phyloP scores from a whole-genome alignment of 2,888 invertebrate species.

The Leptothorax acervorum region DNA sequence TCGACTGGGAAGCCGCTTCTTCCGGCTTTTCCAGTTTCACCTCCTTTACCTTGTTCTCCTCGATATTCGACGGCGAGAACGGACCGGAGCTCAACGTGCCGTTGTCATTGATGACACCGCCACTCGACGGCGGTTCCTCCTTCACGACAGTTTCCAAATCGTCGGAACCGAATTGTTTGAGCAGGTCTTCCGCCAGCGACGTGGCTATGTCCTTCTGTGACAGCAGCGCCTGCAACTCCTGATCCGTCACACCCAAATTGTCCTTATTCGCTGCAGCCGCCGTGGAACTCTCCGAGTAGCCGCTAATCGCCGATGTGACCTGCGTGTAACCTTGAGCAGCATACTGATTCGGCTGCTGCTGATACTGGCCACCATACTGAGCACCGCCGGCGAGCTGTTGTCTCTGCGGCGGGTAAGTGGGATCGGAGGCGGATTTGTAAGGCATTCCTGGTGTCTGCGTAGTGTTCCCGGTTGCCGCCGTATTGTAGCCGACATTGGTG shows the following conservation, averaged over 20 bases:
- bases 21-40: slow-evolving; percentile 83
- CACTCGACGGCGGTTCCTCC: slow-evolving; percentile 77
- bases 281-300: slow-evolving; percentile 82
- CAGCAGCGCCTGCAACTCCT: slow-evolving; percentile 91
- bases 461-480: slow-evolving; percentile 85
- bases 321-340: slow-evolving; percentile 84
- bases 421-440: slow-evolving; percentile 86
- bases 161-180: slow-evolving; percentile 94
- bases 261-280: slow-evolving; percentile 80
- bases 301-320: slow-evolving; percentile 84
- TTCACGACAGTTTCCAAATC: slow-evolving; percentile 87
- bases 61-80: slow-evolving; percentile 87
- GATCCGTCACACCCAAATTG: slow-evolving; percentile 88
- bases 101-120: slow-evolving; percentile 81
- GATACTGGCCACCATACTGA: slow-evolving; percentile 71
- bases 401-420: slow-evolving; percentile 77
- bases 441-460: slow-evolving; percentile 86
- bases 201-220: slow-evolving; percentile 92
- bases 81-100: slow-evolving; percentile 86
- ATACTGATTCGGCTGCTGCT: slow-evolving; percentile 81
- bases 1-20: slow-evolving; percentile 65
- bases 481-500: slow-evolving; percentile 83
- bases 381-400: slow-evolving; percentile 67
- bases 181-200: slow-evolving; percentile 94
- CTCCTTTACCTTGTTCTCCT: slow-evolving; percentile 83